Base-by-base conservation (phyloP, 1,140 invertebrate species). In the Gonioctena quinquepunctata region DNA sequence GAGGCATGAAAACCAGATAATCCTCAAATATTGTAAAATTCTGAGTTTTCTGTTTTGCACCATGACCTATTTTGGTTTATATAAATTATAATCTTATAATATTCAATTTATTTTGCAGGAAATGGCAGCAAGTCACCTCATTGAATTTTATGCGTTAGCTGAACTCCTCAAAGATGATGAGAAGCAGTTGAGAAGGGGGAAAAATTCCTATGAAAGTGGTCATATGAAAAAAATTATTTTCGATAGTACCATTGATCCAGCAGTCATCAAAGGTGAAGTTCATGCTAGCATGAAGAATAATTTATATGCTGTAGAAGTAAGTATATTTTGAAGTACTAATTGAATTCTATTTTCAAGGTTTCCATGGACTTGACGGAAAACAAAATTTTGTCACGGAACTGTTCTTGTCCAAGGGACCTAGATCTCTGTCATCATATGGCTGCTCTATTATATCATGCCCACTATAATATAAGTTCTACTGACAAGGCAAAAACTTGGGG, bases 141-240 rank as follows among this genome's bases (percentile, higher is more conserved):
- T n/a, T n/a, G n/a, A n/a, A n/a, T n/a, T n/a, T n/a, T n/a, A n/a
- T n/a, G n/a, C n/a, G n/a, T n/a, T 67, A 23, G 50, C 65, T 28
- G 52, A 25, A 26, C 59, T 67, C 33, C 59, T 67, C 27, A 67
- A 57, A 23, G 21, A 42, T n/a, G 25, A 67, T 33, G 33, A 23
- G 8, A 11, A 25, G 8, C 65, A 67, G 52, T 25, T 67, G 26
- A n/a, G 26, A 22, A 57, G 54, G 21, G 65, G 65, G 6, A 52
- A 67, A 59, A 67, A 67, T 59, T 28, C 65, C 22, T 67, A 67
- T 7, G 16, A 27, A 11, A 59, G 65, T 59, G 65, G 65, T 3
- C 16, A 67, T 67, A 52, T 67, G 7, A 16, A 8, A 28, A 28
- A 22, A 33, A 33, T 67, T 21, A 48, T 26, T 28, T 67, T 67